Base-by-base conservation (phyloP, 1,140 invertebrate genomes). In the Berghia stephanieae region DNA sequence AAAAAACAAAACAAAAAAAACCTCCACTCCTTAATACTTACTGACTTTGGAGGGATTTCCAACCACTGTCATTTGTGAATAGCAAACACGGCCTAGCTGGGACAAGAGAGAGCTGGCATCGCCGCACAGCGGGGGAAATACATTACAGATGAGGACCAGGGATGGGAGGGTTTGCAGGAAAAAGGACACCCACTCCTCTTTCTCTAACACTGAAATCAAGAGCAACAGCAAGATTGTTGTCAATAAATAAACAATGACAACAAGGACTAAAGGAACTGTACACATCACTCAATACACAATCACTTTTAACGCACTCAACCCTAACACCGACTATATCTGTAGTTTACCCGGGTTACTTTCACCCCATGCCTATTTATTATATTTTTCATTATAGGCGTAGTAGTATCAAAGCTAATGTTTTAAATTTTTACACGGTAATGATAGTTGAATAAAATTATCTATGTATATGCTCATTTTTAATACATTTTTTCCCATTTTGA, bases 91-190 rank as follows among this genome's bases (percentile, higher is more conserved):
- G 8, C 94, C 96, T 36, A 98, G 90, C 88, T 97, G 96, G 83
- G 96, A 92, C 44, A 98, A 87, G 16, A 99, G 91, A 27, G 93
- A 93, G 0, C 95, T 93, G 8, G 95, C 94, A 83, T 98, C 97
- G 79, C 98, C 96, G 42, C 94, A 93, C 2, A 98, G 91, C 1
- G 96, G 95, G 34, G 97, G 97, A 89, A 98, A 98, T 0, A 96
- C 96, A 79, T 94, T 92, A 83, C 95, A 96, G 80, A 98, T 95
- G 49, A 94, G 90, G 1, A 96, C 94, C 34, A 98, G 90, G 0
- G 95, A 94, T 44, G 95, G 94, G 49, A 98, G 88, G 6, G 95
- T 93, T 21, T 94, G 93, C 81, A 94, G 92, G 84, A 97, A 96
- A 73, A 98, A 92, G 85, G 92, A 10, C 94, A 91, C 42, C 74